phyloP scores from a whole-genome alignment of 2,797 vertebrate species.

The Macropus fuliginosus region DNA sequence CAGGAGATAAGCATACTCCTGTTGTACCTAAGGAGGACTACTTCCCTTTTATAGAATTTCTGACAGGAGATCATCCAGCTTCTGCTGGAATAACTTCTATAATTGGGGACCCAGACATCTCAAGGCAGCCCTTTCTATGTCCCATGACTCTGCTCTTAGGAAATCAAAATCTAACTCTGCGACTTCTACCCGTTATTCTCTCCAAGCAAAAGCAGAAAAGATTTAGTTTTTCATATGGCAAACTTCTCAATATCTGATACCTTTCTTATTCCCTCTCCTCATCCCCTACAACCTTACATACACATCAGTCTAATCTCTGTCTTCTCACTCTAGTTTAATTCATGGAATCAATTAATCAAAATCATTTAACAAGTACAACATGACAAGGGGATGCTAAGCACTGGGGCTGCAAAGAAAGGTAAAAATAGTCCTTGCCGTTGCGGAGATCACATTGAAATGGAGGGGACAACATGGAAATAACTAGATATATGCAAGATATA shows the following conservation, averaged over 20 bases:
- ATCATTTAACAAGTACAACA: neutral
- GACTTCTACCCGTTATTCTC: neutral
- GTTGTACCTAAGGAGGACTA: too few relatives aligned
- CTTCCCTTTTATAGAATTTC: neutral
- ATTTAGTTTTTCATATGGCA: neutral
- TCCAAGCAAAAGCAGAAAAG: neutral
- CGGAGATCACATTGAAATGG: neutral
- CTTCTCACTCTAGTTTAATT: slow-evolving; percentile 51
- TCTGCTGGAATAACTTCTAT: neutral
- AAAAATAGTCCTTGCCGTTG: neutral
- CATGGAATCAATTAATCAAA: slow-evolving; percentile 55
- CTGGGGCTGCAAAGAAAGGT: neutral
- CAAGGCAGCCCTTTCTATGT: neutral
- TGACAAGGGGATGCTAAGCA: neutral
- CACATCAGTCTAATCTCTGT: slow-evolving; percentile 34
- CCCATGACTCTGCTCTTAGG: neutral
- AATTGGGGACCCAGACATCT: neutral
- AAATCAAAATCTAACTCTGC: neutral
- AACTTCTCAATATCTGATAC: neutral
- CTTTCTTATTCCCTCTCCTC: neutral
- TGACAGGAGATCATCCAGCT: neutral
- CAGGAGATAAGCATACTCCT: neutral
- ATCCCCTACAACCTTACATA: neutral
- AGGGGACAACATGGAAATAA: neutral
- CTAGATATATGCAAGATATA: neutral